Percentiles rank a stretch among this genome's conserved stretches.
phyloP scores from a whole-genome alignment of 2,113 vertebrate genomes.

The Climacteris rufus region DNA sequence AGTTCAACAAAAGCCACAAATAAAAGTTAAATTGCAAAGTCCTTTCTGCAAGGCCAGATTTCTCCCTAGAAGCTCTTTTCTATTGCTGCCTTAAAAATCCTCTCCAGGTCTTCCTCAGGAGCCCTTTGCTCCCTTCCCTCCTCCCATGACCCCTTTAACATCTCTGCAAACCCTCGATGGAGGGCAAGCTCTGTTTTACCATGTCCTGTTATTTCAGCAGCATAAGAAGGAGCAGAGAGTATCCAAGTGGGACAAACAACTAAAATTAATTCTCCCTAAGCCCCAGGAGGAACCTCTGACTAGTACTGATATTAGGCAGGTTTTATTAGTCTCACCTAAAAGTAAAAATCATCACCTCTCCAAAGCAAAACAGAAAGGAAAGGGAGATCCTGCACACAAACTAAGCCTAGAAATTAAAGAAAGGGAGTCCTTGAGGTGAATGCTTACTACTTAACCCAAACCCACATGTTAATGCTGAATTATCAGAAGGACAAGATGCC shows the following conservation, averaged over 20 bases:
- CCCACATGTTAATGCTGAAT: not conserved
- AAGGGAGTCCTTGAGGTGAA: not conserved
- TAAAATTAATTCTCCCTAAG: not conserved
- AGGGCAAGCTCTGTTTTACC: not conserved
- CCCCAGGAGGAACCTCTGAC: not conserved
- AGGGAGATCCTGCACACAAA: not conserved
- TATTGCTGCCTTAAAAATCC: not conserved
- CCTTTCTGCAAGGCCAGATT: not conserved
- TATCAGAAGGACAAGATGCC: not conserved
- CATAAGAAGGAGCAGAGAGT: not conserved
- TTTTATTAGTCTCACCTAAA: not conserved
- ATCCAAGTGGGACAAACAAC: not conserved
- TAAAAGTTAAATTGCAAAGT: not conserved
- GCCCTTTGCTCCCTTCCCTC: not conserved
- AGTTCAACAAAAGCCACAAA: conserved; percentile 24
- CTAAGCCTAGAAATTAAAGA: not conserved
- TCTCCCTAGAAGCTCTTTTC: not conserved
- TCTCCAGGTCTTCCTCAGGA: not conserved
- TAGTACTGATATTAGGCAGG: not conserved
- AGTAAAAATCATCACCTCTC: not conserved
- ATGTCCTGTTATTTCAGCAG: not conserved
- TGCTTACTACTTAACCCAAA: not conserved
- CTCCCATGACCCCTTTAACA: not conserved
- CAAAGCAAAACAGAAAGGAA: not conserved
- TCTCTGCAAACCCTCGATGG: not conserved